Conservation (phyloP, 1,140 invertebrate species). For the Cotesia chilonis region DNA sequence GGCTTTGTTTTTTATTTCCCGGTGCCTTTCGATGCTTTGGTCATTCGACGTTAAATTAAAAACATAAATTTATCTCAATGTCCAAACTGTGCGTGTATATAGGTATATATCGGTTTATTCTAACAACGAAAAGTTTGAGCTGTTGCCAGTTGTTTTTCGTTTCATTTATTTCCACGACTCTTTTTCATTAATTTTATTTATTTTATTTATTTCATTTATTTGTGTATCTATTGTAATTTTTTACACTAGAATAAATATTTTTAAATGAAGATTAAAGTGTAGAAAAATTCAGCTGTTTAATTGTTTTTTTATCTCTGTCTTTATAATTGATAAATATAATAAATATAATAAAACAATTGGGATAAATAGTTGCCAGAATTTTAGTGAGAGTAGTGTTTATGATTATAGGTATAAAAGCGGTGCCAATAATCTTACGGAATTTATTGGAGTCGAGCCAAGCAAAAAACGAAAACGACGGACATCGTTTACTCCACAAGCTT, state of each 20-base stretch:
- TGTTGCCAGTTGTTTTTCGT: conserved; percentile 34
- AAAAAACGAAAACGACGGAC: conserved; percentile 96
- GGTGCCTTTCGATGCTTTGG: conserved; percentile 58
- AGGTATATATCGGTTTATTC: not conserved
- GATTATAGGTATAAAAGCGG: conserved; percentile 87
- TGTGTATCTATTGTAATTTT: not conserved
- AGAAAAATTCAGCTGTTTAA: too few species aligned
- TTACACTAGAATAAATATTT: too few species aligned
- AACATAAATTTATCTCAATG: conserved; percentile 61
- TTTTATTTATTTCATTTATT: not conserved
- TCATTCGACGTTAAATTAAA: conserved; percentile 66
- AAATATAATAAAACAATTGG: not conserved
- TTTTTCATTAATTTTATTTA: conserved; percentile 17
- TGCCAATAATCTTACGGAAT: conserved; percentile 91
- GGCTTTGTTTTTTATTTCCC: conserved; percentile 26
- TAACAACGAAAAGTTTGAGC: conserved; percentile 25
- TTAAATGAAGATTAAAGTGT: too few species aligned
- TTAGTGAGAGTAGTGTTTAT: conserved; percentile 61
- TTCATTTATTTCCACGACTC: conserved; percentile 10
- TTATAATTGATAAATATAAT: too few species aligned
- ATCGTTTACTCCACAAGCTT: conserved; percentile 94
- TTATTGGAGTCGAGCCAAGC: conserved; percentile 94
- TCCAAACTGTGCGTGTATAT: conserved; percentile 26
- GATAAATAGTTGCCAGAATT: conserved; percentile 48
- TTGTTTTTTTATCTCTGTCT: too few species aligned